Evolutionary conservation across 1,140 invertebrate species (phyloP).

Genomic region (Varroa destructor): DNA sequence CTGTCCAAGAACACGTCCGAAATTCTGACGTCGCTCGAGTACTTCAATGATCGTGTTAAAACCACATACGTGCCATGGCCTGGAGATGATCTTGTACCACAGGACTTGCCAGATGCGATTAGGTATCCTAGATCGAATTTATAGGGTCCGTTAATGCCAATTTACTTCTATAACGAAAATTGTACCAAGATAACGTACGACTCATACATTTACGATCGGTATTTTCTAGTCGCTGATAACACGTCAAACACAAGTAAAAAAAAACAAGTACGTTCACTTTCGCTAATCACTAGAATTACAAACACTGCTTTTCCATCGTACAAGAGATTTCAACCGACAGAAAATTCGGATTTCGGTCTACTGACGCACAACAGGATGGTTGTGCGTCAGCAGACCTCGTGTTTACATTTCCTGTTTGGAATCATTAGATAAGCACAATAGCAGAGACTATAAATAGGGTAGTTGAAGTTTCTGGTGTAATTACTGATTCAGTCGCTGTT

Average conservation of each 20-base stretch:
- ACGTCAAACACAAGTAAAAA: background rate
- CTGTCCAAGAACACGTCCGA: slow-evolving; percentile 5
- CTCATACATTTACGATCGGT: background rate
- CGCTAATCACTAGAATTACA: too few species aligned
- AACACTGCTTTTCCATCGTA: too few species aligned
- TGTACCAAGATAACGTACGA: background rate
- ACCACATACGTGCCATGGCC: slow-evolving; percentile 22
- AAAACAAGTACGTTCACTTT: too few species aligned
- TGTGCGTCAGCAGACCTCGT: too few species aligned
- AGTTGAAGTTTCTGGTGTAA: too few species aligned
- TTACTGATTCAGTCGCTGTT: too few species aligned
- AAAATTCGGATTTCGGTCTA: too few species aligned
- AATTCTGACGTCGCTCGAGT: slow-evolving; percentile 1
- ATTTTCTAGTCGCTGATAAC: background rate
- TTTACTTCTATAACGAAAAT: background rate
- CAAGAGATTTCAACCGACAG: too few species aligned
- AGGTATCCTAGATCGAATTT: background rate
- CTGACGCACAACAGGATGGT: too few species aligned
- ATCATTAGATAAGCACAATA: too few species aligned
- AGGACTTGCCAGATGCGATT: slow-evolving; percentile 20
- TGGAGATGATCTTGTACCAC: slow-evolving; percentile 25
- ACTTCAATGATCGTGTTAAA: slow-evolving; percentile 23
- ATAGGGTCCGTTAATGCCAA: background rate
- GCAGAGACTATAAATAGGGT: too few species aligned
- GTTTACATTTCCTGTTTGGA: too few species aligned